Evolutionary conservation across 2,797 vertebrate genomes (phyloP).

Genomic region (Ibycter americanus): DNA sequence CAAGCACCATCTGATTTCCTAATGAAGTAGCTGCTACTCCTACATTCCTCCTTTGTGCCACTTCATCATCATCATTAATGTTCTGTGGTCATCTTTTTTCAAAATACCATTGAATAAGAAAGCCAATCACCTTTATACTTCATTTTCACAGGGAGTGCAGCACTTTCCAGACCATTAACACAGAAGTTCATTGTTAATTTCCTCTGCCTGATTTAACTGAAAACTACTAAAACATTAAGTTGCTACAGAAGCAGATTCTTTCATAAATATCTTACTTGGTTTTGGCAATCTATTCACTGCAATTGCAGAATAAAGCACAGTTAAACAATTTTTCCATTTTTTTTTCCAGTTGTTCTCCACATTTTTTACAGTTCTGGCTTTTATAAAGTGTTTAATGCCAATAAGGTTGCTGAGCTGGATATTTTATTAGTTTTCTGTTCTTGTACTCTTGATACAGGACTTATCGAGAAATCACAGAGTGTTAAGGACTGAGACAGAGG

Average conservation of each 20-base stretch:
- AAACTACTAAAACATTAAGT: constrained; percentile 20
- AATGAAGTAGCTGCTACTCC: not conserved
- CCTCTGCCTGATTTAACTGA: constrained; percentile 37
- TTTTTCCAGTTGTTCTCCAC: not conserved
- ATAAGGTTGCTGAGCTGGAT: not conserved
- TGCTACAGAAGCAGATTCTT: not conserved
- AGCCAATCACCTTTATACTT: constrained; percentile 30
- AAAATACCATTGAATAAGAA: not conserved
- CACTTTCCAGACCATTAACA: constrained; percentile 33
- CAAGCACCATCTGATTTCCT: not conserved
- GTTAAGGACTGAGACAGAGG: not conserved
- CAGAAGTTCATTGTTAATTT: constrained; percentile 20
- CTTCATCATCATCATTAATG: not conserved
- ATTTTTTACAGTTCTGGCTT: not conserved
- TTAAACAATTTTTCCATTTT: not conserved
- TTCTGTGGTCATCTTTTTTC: not conserved
- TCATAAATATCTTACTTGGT: not conserved
- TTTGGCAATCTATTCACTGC: not conserved
- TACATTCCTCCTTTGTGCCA: not conserved
- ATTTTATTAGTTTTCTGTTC: not conserved
- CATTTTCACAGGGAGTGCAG: constrained; percentile 1
- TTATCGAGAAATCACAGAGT: not conserved
- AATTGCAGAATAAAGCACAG: not conserved
- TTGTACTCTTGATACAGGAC: not conserved
- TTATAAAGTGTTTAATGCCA: not conserved